Evolutionary conservation across 2,888 invertebrate species (phyloP), one percentile per base, ranked within the genome.

Genomic region (Hololepta plana): DNA sequence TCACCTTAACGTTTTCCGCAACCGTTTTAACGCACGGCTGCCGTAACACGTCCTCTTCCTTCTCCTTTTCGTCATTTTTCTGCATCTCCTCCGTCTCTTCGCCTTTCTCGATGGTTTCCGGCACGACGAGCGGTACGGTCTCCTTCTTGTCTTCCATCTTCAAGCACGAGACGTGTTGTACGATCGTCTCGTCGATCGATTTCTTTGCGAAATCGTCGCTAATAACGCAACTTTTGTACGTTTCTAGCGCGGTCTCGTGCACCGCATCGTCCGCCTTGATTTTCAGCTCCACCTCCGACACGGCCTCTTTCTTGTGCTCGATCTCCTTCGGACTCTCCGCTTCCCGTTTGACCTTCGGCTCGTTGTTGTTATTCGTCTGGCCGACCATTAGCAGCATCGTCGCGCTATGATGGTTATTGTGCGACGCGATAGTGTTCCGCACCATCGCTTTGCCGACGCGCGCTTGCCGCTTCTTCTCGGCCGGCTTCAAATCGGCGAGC

Each of bases 381-480:
- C 5, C n/a, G 15, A 7, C 4, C 56, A 57, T 56, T 15, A 67
- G 41, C 1, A 67, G 49, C 37, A 63, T 55, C 10, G 57, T 59
- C n/a, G 20, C 63, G 64, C 34, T 60, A 23, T 46, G 39, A 30
- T 42, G 41, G 20, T 33, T 37, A 12, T 26, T 43, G 28, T 60
- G 59, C n/a, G 60, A 59, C 4, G 56, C 62, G 25, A 67, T 58
- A 12, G 64, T 63, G 38, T 70, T 66, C 11, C 74, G 55, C 5
- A 72, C 74, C 70, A 73, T 74, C 14, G 62, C 69, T 45, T 75
- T 75, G 24, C 67, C 66, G 25, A 67, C 53, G 27, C 67, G 55
- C 14, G 66, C 65, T 42, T 62, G 63, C 17, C 64, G 48, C 20
- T 55, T 54, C 30, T 53, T 51, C 31, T 55, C 50, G 28, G 30